These are phyloP conservation scores for Masticophis lateralis DNA, from an alignment of 2,797 vertebrate genomes.

Conservation along the genomic window DNA sequence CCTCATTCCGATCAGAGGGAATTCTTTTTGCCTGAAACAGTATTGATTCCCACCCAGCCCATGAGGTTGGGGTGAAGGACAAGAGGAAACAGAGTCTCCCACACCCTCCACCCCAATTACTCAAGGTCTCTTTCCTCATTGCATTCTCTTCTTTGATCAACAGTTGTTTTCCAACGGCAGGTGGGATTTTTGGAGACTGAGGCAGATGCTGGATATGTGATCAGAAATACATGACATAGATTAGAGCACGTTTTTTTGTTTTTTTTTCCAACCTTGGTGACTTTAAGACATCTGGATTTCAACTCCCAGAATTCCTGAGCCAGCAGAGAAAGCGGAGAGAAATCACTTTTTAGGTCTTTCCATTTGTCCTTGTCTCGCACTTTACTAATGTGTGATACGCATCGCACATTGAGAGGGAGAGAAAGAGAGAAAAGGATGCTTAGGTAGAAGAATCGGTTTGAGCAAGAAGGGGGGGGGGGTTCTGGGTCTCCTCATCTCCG, in stretches of 20 bases:
- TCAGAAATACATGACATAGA: background rate
- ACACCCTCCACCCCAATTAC: background rate
- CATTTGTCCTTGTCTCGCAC: background rate
- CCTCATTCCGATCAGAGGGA: background rate
- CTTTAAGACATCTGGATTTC: background rate
- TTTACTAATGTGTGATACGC: background rate
- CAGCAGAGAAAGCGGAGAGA: background rate
- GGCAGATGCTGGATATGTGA: background rate
- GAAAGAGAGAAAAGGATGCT: background rate
- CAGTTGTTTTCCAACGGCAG: background rate
- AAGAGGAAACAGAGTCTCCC: too few relatives aligned
- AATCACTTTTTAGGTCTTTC: background rate
- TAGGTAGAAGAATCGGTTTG: background rate
- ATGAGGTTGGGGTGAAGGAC: background rate
- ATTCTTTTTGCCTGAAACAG: background rate
- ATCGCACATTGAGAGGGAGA: background rate
- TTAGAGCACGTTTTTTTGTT: background rate
- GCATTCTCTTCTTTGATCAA: background rate
- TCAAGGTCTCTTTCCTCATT: background rate
- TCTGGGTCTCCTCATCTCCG: background rate
- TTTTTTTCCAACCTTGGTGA: fast-evolving
- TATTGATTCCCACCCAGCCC: background rate
- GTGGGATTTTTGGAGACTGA: background rate
- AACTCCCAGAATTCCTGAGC: background rate
- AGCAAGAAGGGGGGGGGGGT: constrained; percentile 5